These are phyloP conservation scores for Mizuhopecten yessoensis DNA, from an alignment of 1,140 invertebrate genomes.

Conservation along the genomic window DNA sequence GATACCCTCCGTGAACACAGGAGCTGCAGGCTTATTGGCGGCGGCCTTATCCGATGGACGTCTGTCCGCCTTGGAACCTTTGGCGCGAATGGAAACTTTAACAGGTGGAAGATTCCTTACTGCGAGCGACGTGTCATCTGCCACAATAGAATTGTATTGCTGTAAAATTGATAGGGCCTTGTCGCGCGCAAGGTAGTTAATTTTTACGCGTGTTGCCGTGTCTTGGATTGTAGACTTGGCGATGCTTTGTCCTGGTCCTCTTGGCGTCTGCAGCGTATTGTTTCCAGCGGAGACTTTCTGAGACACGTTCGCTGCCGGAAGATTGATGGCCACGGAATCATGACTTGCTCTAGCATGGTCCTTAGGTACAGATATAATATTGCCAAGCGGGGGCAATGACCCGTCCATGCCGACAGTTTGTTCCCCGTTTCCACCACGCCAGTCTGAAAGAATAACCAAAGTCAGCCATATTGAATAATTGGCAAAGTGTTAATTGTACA, in stretches of 20 bases:
- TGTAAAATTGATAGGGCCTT: slow-evolving; percentile 61
- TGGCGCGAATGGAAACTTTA: slow-evolving; percentile 49
- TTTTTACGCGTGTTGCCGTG: slow-evolving; percentile 42
- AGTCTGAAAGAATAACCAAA: slow-evolving; percentile 34
- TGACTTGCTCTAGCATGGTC: not conserved
- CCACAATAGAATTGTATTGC: slow-evolving; percentile 59
- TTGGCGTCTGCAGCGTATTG: not conserved
- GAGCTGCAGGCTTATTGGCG: slow-evolving; percentile 42
- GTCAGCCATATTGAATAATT: slow-evolving; percentile 7
- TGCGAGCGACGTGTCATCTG: slow-evolving; percentile 47
- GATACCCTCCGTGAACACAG: slow-evolving; percentile 62
- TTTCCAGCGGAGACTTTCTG: not conserved
- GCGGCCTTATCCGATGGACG: slow-evolving; percentile 44
- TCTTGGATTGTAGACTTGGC: not conserved
- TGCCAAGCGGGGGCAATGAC: not conserved
- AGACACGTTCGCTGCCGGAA: not conserved
- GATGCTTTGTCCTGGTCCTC: not conserved
- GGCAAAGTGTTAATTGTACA: not conserved
- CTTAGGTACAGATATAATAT: not conserved
- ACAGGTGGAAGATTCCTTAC: slow-evolving; percentile 59
- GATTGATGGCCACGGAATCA: not conserved
- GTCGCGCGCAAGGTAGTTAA: slow-evolving; percentile 55
- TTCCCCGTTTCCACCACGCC: not conserved
- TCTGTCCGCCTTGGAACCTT: not conserved
- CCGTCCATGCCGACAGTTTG: not conserved